These are phyloP conservation scores for Pseudotriccus pelzelni DNA, from an alignment of 2,797 vertebrate species.

Conservation along the genomic window DNA sequence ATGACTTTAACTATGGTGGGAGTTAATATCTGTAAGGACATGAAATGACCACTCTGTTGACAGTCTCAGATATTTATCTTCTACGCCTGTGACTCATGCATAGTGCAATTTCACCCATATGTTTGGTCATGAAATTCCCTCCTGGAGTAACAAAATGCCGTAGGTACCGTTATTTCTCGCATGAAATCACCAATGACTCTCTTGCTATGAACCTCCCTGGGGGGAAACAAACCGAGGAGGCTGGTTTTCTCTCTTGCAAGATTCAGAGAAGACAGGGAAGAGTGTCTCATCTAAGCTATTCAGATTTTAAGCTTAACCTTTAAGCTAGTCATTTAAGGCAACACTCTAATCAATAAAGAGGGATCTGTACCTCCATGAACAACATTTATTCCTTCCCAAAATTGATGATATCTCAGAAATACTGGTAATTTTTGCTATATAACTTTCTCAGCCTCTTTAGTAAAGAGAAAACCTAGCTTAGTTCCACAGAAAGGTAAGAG, in stretches of 20 bases:
- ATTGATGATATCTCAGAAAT: background rate
- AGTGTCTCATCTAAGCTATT: background rate
- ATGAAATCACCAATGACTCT: background rate
- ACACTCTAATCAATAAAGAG: background rate
- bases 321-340: background rate
- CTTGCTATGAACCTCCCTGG: background rate
- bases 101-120: background rate
- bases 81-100: background rate
- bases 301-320: background rate
- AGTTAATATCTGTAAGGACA: background rate
- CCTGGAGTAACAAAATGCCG: background rate
- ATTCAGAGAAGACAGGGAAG: background rate
- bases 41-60: slow-evolving; percentile 48
- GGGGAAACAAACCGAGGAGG: background rate
- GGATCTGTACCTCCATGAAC: background rate
- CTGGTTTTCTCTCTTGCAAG: background rate
- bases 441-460: background rate
- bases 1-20: background rate
- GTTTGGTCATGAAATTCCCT: background rate
- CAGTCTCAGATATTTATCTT: slow-evolving; percentile 22
- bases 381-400: background rate
- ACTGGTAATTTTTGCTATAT: background rate
- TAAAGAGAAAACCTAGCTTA: background rate
- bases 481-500: background rate
- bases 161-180: background rate